Evolutionary conservation across 2,888 invertebrate species (phyloP), one percentile per base, ranked within the genome.

Genomic region (Luperina nickerlii): DNA sequence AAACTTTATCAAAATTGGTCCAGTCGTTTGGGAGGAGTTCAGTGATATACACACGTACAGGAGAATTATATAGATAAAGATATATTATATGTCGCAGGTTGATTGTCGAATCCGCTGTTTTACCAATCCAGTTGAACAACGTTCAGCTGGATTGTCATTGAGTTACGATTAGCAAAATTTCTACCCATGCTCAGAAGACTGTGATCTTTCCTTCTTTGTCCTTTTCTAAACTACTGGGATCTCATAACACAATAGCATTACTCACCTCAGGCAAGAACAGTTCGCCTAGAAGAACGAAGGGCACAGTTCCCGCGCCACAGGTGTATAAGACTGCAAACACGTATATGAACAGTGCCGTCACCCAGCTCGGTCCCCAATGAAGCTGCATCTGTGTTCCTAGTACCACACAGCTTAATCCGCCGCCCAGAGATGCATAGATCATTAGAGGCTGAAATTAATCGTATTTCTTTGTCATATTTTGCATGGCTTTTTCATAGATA

Each of bases 201-300:
- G 62, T 63, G 27, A 18, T 18, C 3, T 63, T 32, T 18, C 8
- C 63, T 32, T 18, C 63, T 8, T 20, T 32, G 8, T 63, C 20
- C 9, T 38, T 65, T 38, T 38, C 20, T 65, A 38, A 65, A 20
- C 20, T 65, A 63, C 63, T 32, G 20, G 32, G 18, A 32, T 32
- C 15, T 62, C 24, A 73, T 70, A 66, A 51, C 68, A 8, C 13
- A 45, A 5, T 18, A 71, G 20, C 0, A 80, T 11, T 18, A 71
- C 81, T 78, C 15, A 95, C 95, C 92, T 95, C 95, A 9, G 95
- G 95, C 75, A 94, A 78, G 75, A 95, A 95, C 4, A 94, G 86
- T 77, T 95, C 95, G n/a, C 92, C 92, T 0, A 92, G 67, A 11
- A 95, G 79, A 9, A 95, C 93, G 74, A 88, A 95, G 0, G 95